Evolutionary conservation across 2,888 invertebrate species (phyloP).

Genomic region (Ceraclea dissimilis): DNA sequence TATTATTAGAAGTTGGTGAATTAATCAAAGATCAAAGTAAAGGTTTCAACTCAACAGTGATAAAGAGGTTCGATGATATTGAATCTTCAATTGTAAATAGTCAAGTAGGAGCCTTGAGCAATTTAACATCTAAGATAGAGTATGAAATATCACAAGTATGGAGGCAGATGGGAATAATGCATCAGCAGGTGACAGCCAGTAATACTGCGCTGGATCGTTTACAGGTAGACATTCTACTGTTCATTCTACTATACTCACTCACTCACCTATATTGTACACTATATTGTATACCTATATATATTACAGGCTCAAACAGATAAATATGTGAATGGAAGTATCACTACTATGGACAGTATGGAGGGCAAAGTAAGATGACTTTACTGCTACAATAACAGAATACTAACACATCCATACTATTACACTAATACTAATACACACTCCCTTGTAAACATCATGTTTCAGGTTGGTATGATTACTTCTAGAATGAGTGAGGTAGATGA

Average conservation of each 20-base stretch:
- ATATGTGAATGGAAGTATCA: slow-evolving; percentile 72
- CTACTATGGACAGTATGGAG: slow-evolving; percentile 70
- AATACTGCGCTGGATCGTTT: slow-evolving; percentile 67
- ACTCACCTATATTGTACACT: too few species aligned
- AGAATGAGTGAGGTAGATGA: slow-evolving; percentile 72
- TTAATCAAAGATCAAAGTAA: slow-evolving; percentile 58
- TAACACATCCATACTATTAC: too few species aligned
- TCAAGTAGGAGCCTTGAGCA: slow-evolving; percentile 63
- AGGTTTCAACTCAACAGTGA: slow-evolving; percentile 59
- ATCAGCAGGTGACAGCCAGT: slow-evolving; percentile 71
- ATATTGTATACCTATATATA: too few species aligned
- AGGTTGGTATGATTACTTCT: slow-evolving; percentile 70
- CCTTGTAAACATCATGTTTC: slow-evolving; percentile 20
- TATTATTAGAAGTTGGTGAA: slow-evolving; percentile 66
- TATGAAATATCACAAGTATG: slow-evolving; percentile 78
- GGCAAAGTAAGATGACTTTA: slow-evolving; percentile 49
- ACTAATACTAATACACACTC: neutral
- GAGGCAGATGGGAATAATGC: slow-evolving; percentile 86
- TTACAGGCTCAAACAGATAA: slow-evolving; percentile 64
- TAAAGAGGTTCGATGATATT: slow-evolving; percentile 61
- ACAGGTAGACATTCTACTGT: slow-evolving; percentile 31
- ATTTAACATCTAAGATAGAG: slow-evolving; percentile 70
- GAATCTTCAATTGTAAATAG: slow-evolving; percentile 62
- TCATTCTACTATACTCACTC: neutral
- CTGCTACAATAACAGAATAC: too few species aligned